Evolutionary conservation across 2,113 vertebrate species (phyloP).

Genomic region (Oncorhynchus mykiss): DNA sequence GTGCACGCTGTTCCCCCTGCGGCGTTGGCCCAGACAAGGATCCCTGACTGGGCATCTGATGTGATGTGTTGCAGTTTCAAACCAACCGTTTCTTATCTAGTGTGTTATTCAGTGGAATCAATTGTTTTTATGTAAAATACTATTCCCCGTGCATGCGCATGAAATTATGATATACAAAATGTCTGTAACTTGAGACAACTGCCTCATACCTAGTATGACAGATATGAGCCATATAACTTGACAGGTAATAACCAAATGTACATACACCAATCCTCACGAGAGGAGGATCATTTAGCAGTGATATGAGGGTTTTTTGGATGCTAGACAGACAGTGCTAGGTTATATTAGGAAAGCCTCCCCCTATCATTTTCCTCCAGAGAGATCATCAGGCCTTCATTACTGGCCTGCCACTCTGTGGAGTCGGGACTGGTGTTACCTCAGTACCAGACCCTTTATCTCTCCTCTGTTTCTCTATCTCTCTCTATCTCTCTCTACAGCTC

Average conservation of each 20-base stretch:
- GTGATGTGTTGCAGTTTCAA: background rate
- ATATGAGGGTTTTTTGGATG: background rate
- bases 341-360: conserved; percentile 27
- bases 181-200: background rate
- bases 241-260: background rate
- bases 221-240: background rate
- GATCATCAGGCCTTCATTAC: conserved; percentile 68
- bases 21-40: background rate
- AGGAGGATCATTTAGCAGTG: background rate
- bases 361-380: conserved; percentile 40
- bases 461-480: background rate
- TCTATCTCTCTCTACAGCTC: too few species aligned
- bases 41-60: background rate
- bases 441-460: background rate
- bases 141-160: background rate
- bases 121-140: background rate
- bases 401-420: conserved; percentile 60
- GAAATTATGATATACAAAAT: background rate
- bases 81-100: background rate
- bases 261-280: background rate
- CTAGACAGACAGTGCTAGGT: background rate
- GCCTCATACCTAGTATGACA: background rate
- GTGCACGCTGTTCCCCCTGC: background rate
- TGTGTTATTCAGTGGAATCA: background rate
- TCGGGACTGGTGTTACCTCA: too few species aligned